Evolutionary conservation across 2,888 invertebrate genomes (phyloP), one percentile per base, ranked within the genome.

Genomic region (Chrysolina haemoptera): DNA sequence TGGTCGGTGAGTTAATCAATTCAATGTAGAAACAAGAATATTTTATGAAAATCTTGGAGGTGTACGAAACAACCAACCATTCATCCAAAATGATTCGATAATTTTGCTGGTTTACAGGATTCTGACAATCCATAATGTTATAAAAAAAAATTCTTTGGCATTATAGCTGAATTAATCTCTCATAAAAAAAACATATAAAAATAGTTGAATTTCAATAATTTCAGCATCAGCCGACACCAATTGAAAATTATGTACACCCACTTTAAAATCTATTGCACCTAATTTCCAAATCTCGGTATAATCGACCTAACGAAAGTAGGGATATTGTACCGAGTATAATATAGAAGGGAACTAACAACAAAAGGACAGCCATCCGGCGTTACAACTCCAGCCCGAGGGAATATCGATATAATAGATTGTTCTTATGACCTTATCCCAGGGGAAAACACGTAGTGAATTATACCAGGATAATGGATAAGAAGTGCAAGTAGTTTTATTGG

Each of bases 341-440:
- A 75, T 71, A 50, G 66, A 59, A 69, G 75, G 72, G 75, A 63
- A 70, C 68, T 41, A 65, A 68, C 66, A 64, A 71, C 73, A 73
- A 75, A 75, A 75, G 76, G 69, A 62, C 74, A 75, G 70, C 73
- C 66, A 68, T 67, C 48, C 70, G 69, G 55, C 63, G 64, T 68
- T 62, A 62, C 68, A 59, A 62, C 59, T 68, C 46, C 16, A 63
- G 59, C 79, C 79, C 76, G n/a, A 71, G 79, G 78, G 80, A 79
- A 65, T 74, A 75, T 76, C 78, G 74, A 79, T 79, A 70, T 72
- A 75, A 74, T 75, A 71, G 78, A 79, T 80, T 81, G 79, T 81
- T 79, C 79, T 79, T 77, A 78, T 74, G 80, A 77, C 70, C 69
- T 75, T 72, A 62, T 78, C 79, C 69, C 64, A 53, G 27, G 68